Base-by-base conservation (phyloP, 1,140 invertebrate species). In the Stenopsyche tienmushanensis region DNA sequence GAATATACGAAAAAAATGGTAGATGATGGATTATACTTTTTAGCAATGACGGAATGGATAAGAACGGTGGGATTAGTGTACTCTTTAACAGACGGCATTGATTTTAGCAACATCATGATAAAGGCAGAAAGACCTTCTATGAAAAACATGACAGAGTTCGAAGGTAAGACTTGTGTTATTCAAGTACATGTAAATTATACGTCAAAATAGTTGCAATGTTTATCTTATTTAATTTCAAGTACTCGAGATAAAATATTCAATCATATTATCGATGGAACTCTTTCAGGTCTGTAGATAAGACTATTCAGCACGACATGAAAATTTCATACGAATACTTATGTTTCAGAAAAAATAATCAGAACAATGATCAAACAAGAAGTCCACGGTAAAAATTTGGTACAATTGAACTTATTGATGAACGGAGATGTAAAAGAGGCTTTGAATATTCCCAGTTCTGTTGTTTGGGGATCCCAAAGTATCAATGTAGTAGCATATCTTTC, bases 81-180 rank as follows among this genome's bases (percentile, higher is more conserved):
- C 3, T 2, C 65, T 2, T 74, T 76, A 13, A 87, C 90, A 0
- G 77, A 83, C 49, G 83, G 81, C 21, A 85, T 93, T 8, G 88
- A 92, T 72, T 92, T 92, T 72, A 90, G 90, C 67, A 90, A 91
- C 72, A 84, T 91, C 59, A 72, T 90, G 80, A 21, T 23, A 59
- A 59, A 59, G 25, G n/a, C n/a, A 7, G 7, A 1, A 3, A 47
- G 17, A 5, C 17, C 20, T 26, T 41, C 54, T n/a, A 39, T 8
- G 29, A 24, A 26, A 1, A 29, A 10, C 15, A 20, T 7, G 7
- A 15, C 5, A 24, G 8, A 20, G 23, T 52, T 52, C 49, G 9
- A 52, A 52, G 8, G 49, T 52, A 52, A 39, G 13, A 8, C 7
- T 39, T 45, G 5, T 45, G 15, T 45, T 45, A 18, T 45, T 9